Conservation (phyloP, 2,888 invertebrate species). For the Crocallis elinguaria region DNA sequence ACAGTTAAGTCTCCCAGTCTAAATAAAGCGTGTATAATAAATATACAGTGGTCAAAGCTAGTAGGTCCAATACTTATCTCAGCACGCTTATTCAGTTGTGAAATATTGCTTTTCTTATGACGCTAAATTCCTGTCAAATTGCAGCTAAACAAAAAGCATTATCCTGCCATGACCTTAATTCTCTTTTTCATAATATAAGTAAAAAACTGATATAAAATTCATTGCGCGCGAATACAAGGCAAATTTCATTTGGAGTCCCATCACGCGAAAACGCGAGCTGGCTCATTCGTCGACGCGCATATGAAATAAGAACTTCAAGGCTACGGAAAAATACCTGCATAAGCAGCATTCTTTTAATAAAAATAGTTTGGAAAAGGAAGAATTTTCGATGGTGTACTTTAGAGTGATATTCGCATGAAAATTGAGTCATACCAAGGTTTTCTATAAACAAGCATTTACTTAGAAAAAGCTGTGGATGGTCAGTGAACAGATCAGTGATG, state of each 20-base stretch:
- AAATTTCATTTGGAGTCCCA: conserved; percentile 33
- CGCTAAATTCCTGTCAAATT: neutral
- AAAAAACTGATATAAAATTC: conserved; percentile 36
- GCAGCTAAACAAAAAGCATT: neutral
- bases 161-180: conserved; percentile 13
- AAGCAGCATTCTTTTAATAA: conserved; percentile 15
- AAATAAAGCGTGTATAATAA: too few species aligned
- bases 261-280: conserved; percentile 17
- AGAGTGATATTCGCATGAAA: too few species aligned
- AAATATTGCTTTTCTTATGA: neutral
- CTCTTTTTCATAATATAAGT: conserved; percentile 23
- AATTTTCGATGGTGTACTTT: neutral
- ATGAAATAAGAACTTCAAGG: conserved; percentile 25
- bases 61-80: neutral
- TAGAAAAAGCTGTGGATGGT: too few species aligned
- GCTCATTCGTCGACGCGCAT: conserved; percentile 22
- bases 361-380: conserved; percentile 6
- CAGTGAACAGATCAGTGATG: too few species aligned
- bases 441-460: too few species aligned
- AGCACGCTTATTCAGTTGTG: neutral
- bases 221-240: conserved; percentile 28
- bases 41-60: too few species aligned
- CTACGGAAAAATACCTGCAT: conserved; percentile 17
- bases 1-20: too few species aligned
- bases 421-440: too few species aligned